Percentiles rank a stretch among this genome's conserved stretches.
phyloP scores from a whole-genome alignment of 1,140 invertebrate species.

The Drosophila nannoptera region DNA sequence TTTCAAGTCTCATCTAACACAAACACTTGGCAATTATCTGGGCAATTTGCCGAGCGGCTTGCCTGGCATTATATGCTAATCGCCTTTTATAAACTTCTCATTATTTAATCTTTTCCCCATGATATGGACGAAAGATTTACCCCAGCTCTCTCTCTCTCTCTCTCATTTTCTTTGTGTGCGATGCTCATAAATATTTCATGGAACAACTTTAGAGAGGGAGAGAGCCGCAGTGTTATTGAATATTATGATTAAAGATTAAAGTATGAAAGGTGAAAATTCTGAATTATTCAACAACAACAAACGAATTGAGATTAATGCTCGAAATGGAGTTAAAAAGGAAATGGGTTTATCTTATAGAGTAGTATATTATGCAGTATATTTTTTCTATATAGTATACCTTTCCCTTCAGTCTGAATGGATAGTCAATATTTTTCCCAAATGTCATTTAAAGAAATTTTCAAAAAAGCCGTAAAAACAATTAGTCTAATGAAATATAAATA shows the following conservation, averaged over 20 bases:
- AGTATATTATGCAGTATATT: too few relatives aligned
- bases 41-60: conserved; percentile 38
- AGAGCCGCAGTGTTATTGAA: conserved; percentile 12
- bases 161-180: conserved; percentile 50
- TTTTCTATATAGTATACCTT: too few relatives aligned
- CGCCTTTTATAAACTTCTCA: conserved; percentile 60
- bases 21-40: conserved; percentile 22
- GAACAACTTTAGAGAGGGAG: conserved; percentile 45
- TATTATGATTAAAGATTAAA: too few relatives aligned
- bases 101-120: conserved; percentile 57
- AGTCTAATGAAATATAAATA: conserved; percentile 27
- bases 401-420: too few relatives aligned
- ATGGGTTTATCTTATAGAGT: too few relatives aligned
- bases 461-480: background rate
- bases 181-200: conserved; percentile 66
- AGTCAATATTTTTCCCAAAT: too few relatives aligned
- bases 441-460: background rate
- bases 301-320: too few relatives aligned
- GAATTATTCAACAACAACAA: too few relatives aligned
- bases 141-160: conserved; percentile 19
- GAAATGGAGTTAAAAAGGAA: too few relatives aligned
- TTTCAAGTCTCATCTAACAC: conserved; percentile 12
- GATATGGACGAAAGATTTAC: conserved; percentile 39
- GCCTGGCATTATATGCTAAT: conserved; percentile 55
- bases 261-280: too few relatives aligned